Percentiles rank a stretch among this genome's conserved stretches.
phyloP scores from a whole-genome alignment of 1,140 invertebrate genomes.

The Drosophila busckii region DNA sequence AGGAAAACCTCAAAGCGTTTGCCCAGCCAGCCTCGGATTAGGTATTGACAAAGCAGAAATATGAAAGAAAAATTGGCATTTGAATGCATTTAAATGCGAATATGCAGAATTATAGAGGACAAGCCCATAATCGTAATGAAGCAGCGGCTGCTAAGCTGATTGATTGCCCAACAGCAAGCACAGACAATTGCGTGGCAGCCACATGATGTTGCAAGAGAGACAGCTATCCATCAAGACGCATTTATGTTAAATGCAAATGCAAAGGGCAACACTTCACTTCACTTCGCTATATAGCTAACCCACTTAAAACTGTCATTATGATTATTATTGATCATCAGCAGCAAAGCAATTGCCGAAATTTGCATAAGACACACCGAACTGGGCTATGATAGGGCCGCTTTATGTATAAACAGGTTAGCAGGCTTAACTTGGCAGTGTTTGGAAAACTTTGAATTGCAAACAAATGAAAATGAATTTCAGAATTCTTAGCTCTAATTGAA shows the following conservation, averaged over 20 bases:
- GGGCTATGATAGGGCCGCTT: constrained; percentile 25
- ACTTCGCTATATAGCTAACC: constrained; percentile 48
- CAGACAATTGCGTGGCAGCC: constrained; percentile 23
- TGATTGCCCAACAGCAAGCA: too few relatives aligned
- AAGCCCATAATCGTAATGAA: constrained; percentile 67
- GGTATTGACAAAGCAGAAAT: constrained; percentile 53
- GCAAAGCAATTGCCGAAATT: constrained; percentile 35
- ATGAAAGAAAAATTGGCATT: constrained; percentile 68
- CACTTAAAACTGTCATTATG: constrained; percentile 74
- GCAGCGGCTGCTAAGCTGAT: constrained; percentile 62
- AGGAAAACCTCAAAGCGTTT: constrained; percentile 51
- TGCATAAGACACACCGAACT: constrained; percentile 51
- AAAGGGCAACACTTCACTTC: constrained; percentile 23
- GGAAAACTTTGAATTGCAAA: constrained; percentile 56
- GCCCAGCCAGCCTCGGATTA: constrained; percentile 37
- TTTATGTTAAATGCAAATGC: constrained; percentile 51
- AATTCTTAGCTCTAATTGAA: too few relatives aligned
- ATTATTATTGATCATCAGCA: constrained; percentile 74
- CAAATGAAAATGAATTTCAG: constrained; percentile 59
- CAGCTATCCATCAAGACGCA: constrained; percentile 64
- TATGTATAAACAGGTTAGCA: constrained; percentile 45
- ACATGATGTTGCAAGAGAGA: constrained; percentile 52
- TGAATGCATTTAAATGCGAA: constrained; percentile 57
- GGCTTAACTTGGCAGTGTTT: constrained; percentile 67
- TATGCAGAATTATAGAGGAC: constrained; percentile 30